Conservation (phyloP, 1,140 invertebrate genomes). For the Sitophilus oryzae region DNA sequence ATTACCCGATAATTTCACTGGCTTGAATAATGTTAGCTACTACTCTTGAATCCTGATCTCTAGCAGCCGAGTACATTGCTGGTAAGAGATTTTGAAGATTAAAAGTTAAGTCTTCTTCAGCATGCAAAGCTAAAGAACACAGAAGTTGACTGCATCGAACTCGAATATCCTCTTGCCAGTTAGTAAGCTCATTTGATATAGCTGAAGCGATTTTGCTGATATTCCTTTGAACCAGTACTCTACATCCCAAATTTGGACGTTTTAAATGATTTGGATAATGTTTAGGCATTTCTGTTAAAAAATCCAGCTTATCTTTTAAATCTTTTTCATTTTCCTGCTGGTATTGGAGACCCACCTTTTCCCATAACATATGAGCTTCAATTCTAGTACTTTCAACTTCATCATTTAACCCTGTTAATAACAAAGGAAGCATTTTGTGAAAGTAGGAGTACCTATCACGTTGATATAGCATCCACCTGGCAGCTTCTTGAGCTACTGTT, state of each 20-base stretch:
- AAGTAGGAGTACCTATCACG: slow-evolving; percentile 75
- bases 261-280: slow-evolving; percentile 62
- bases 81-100: slow-evolving; percentile 56
- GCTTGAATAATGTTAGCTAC: slow-evolving; percentile 51
- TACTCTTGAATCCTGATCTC: slow-evolving; percentile 56
- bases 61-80: slow-evolving; percentile 52
- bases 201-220: slow-evolving; percentile 60
- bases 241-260: slow-evolving; percentile 67
- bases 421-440: slow-evolving; percentile 64
- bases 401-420: slow-evolving; percentile 69
- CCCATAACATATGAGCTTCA: slow-evolving; percentile 58
- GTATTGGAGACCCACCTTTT: slow-evolving; percentile 61
- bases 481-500: slow-evolving; percentile 60
- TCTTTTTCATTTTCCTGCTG: slow-evolving; percentile 71
- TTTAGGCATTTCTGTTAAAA: slow-evolving; percentile 48
- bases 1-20: slow-evolving; percentile 19
- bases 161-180: slow-evolving; percentile 67
- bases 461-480: slow-evolving; percentile 62
- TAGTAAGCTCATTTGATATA: slow-evolving; percentile 58
- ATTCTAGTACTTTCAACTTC: slow-evolving; percentile 57
- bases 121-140: slow-evolving; percentile 61
- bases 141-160: slow-evolving; percentile 67
- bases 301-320: slow-evolving; percentile 68
- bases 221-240: slow-evolving; percentile 62
- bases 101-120: slow-evolving; percentile 63